Percentiles rank a stretch among this genome's conserved stretches.
Conservation (phyloP, 2,888 invertebrate species). For the Petrophora chlorosata region DNA sequence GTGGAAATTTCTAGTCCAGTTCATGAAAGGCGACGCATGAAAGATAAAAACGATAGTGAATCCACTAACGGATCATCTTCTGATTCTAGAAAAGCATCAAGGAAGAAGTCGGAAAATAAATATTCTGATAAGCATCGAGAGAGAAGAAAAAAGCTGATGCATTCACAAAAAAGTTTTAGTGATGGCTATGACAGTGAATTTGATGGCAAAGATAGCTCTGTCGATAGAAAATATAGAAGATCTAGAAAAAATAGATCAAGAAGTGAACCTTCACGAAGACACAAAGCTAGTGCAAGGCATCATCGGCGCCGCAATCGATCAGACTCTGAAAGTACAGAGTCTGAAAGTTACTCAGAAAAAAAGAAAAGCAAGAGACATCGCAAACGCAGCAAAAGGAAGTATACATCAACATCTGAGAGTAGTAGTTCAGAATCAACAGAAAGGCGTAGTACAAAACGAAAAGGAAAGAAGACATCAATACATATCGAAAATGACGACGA, state of each 20-base stretch:
- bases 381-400: conserved; percentile 72
- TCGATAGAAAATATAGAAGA: conserved; percentile 54
- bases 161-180: conserved; percentile 76
- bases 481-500: conserved; percentile 72
- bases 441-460: conserved; percentile 68
- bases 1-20: conserved; percentile 76
- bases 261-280: conserved; percentile 72
- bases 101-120: conserved; percentile 53
- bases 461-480: conserved; percentile 77
- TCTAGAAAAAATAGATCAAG: conserved; percentile 74
- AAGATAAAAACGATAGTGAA: conserved; percentile 56
- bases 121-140: conserved; percentile 61
- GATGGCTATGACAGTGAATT: conserved; percentile 78
- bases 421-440: conserved; percentile 75
- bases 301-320: conserved; percentile 58
- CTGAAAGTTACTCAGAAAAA: conserved; percentile 63
- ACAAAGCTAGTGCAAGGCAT: conserved; percentile 58
- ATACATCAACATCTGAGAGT: conserved; percentile 69
- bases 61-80: conserved; percentile 76
- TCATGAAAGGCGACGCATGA: conserved; percentile 56
- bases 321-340: conserved; percentile 64
- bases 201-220: conserved; percentile 55
- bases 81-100: conserved; percentile 59
- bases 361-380: conserved; percentile 70
- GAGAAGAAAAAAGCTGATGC: conserved; percentile 62